Evolutionary conservation across 2,888 invertebrate genomes (phyloP).

Genomic region (Coecobrya sp.): DNA sequence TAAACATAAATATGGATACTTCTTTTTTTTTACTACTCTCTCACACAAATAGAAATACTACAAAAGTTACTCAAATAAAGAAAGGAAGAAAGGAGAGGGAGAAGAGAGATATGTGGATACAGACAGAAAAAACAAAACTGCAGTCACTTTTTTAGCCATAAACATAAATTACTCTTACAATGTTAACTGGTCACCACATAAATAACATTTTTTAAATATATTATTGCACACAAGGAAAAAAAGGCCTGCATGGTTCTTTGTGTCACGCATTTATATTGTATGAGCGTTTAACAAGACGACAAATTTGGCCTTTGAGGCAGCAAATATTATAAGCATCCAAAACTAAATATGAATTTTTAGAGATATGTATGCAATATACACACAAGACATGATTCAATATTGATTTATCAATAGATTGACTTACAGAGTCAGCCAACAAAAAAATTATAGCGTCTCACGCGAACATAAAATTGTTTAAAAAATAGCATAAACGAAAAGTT

Average conservation of each 20-base stretch:
- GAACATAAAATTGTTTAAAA: background rate
- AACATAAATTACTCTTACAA: constrained; percentile 76
- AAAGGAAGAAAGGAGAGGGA: background rate
- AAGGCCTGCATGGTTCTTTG: background rate
- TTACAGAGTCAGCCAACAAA: background rate
- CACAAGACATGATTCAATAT: background rate
- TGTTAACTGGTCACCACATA: constrained; percentile 74
- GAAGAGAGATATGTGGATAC: background rate
- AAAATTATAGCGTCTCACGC: background rate
- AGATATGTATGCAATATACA: background rate
- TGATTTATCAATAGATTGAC: constrained; percentile 26
- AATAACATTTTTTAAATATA: constrained; percentile 72
- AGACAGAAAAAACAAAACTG: constrained; percentile 8
- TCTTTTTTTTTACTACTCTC: constrained; percentile 18
- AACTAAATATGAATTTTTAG: background rate
- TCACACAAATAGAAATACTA: constrained; percentile 34
- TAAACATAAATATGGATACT: constrained; percentile 36
- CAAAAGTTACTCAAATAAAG: constrained; percentile 12
- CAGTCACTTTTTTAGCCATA: constrained; percentile 65
- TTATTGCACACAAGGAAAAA: constrained; percentile 22
- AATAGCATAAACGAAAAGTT: background rate
- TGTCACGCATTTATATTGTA: background rate
- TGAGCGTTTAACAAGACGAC: background rate
- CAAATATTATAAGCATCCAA: constrained; percentile 12
- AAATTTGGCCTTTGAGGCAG: constrained; percentile 8